phyloP scores from a whole-genome alignment of 2,888 invertebrate genomes.

The Phania funesta region DNA sequence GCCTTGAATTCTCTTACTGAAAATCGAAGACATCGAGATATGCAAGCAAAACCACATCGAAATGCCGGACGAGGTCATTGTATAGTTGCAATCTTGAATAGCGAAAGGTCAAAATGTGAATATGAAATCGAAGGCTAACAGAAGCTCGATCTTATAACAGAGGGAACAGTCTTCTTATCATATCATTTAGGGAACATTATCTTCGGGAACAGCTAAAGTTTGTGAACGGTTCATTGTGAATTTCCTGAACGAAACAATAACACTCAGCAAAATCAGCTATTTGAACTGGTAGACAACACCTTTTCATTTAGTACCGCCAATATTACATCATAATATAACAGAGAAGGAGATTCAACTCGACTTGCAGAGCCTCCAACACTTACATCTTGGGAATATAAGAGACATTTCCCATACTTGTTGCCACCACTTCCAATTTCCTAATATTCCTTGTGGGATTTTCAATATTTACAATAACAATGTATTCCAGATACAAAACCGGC shows the following conservation, averaged over 20 bases:
- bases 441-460: no score
- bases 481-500: no score
- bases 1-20: constrained; percentile 49
- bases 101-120: constrained; percentile 47
- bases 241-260: constrained; percentile 18
- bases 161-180: constrained; percentile 51
- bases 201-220: constrained; percentile 21
- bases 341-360: constrained; percentile 41
- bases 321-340: constrained; percentile 38
- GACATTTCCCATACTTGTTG: no score
- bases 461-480: no score
- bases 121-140: constrained; percentile 50
- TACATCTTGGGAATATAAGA: not conserved
- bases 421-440: no score
- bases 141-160: constrained; percentile 51
- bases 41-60: not conserved
- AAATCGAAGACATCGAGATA: constrained; percentile 8
- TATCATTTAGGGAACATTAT: constrained; percentile 35
- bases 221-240: constrained; percentile 44
- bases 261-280: constrained; percentile 26
- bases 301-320: constrained; percentile 41
- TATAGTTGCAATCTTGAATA: constrained; percentile 31
- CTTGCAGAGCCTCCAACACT: not conserved
- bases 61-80: not conserved
- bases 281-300: constrained; percentile 57